Evolutionary conservation across 2,113 vertebrate species (phyloP).

Genomic region (Oncorhynchus masou): DNA sequence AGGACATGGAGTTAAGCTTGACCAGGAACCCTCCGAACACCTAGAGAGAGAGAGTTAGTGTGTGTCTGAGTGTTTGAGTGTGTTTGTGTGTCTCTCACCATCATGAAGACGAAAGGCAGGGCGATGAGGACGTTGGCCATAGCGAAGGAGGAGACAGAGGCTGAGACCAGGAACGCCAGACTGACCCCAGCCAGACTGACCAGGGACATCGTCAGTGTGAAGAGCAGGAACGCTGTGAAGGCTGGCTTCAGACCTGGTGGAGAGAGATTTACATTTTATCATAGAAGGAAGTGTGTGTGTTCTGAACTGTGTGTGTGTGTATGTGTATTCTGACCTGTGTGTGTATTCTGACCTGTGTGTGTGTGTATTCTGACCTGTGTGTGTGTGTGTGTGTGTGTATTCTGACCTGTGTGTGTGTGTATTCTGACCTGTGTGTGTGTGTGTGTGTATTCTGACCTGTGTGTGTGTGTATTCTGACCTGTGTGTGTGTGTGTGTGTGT

Average conservation of each 20-base stretch:
- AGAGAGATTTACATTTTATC: no score
- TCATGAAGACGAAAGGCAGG: slow-evolving; percentile 80
- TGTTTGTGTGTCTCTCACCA: slow-evolving; percentile 61
- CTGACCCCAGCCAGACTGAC: slow-evolving; percentile 73
- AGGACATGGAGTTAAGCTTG: no score
- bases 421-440: no score
- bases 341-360: no score
- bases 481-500: neutral
- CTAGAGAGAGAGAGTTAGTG: neutral
- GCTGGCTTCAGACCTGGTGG: slow-evolving; percentile 68
- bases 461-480: neutral
- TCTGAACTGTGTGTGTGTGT: no score
- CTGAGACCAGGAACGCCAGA: slow-evolving; percentile 77
- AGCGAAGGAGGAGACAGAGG: slow-evolving; percentile 72
- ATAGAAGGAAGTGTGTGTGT: no score
- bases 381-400: no score
- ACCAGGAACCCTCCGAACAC: no score
- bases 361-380: no score
- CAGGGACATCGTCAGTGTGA: slow-evolving; percentile 71
- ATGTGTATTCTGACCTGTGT: no score
- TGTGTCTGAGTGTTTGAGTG: neutral
- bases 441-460: no score
- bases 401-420: no score
- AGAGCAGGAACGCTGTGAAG: slow-evolving; percentile 67
- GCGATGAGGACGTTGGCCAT: slow-evolving; percentile 77